These are phyloP conservation scores for Damaliscus lunatus DNA, from an alignment of 2,113 vertebrate genomes.

Conservation along the genomic window DNA sequence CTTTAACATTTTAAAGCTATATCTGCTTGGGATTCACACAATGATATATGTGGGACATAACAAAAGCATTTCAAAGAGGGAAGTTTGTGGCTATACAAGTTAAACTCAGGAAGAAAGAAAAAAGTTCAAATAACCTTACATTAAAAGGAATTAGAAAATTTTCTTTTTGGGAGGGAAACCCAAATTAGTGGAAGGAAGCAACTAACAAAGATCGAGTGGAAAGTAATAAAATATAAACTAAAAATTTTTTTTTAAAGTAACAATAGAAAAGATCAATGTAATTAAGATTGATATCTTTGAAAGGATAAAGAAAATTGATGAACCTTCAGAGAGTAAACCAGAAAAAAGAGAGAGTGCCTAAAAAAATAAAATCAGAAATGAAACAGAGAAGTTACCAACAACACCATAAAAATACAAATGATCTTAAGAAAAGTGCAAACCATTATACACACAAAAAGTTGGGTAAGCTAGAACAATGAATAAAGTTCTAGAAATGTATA, in stretches of 20 bases:
- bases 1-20: slow-evolving; percentile 66
- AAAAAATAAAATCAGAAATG: neutral
- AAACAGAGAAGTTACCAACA: neutral
- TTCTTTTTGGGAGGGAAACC: neutral
- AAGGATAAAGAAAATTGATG: neutral
- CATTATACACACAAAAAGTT: neutral
- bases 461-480: neutral
- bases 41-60: neutral
- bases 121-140: neutral
- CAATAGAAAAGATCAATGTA: neutral
- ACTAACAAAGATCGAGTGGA: neutral
- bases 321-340: neutral
- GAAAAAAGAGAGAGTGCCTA: neutral
- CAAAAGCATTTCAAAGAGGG: neutral
- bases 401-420: neutral
- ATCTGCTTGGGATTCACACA: slow-evolving; percentile 56
- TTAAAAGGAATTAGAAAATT: neutral
- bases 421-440: neutral
- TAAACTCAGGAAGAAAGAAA: neutral
- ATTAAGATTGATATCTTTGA: neutral
- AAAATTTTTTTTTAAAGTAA: neutral
- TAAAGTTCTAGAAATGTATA: neutral
- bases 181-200: neutral
- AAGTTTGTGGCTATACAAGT: neutral
- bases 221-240: neutral